phyloP scores from a whole-genome alignment of 2,888 invertebrate genomes.

The Nephrotoma flavescens region DNA sequence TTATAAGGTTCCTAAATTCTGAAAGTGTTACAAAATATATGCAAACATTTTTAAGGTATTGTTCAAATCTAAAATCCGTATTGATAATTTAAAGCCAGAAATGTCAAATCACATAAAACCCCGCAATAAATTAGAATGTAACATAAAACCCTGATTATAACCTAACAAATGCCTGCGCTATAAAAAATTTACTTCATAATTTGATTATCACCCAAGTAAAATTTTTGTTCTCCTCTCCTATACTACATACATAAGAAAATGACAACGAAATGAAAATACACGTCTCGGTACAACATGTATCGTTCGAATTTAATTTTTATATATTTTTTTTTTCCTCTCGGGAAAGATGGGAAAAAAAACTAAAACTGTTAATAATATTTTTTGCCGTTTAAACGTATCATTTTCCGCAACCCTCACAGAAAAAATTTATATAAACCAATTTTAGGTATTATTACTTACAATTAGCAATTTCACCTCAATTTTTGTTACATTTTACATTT shows the following conservation, averaged over 20 bases:
- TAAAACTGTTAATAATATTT: not conserved
- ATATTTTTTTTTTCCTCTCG: not conserved
- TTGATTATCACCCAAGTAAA: not conserved
- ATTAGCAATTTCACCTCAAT: not conserved
- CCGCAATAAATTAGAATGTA: not conserved
- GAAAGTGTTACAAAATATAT: too few relatives aligned
- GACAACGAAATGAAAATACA: not conserved
- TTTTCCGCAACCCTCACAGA: not conserved
- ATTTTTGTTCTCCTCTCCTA: not conserved
- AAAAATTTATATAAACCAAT: not conserved
- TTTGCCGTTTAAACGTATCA: not conserved
- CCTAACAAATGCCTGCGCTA: not conserved
- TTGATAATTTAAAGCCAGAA: not conserved
- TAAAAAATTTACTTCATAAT: not conserved
- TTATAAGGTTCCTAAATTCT: too few relatives aligned
- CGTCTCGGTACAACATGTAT: not conserved
- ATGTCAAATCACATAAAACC: not conserved
- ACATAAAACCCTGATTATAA: not conserved
- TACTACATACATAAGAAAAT: not conserved
- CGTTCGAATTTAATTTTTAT: not conserved
- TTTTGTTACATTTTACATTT: not conserved
- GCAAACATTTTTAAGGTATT: too few relatives aligned
- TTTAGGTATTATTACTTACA: not conserved
- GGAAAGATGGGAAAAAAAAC: not conserved
- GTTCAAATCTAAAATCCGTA: too few relatives aligned